Evolutionary conservation across 2,797 vertebrate genomes (phyloP).

Genomic region (Schizopygopsis pylzovi): DNA sequence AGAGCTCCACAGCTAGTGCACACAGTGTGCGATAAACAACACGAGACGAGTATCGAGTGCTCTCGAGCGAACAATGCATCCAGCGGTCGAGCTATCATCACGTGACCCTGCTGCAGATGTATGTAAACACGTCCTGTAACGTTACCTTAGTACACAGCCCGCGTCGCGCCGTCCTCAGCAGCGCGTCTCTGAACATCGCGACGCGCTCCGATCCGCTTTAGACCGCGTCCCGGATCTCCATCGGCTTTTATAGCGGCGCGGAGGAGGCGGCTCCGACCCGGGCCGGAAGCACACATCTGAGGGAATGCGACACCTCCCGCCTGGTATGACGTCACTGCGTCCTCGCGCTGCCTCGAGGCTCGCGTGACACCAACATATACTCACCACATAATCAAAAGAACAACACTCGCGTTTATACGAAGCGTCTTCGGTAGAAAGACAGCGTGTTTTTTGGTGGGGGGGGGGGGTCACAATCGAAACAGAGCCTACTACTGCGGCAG

Average conservation of each 20-base stretch:
- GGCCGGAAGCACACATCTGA: no score
- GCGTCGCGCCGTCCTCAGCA: conserved; percentile 52
- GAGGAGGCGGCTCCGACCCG: conserved; percentile 51
- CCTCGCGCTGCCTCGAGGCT: no score
- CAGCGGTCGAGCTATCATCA: no score
- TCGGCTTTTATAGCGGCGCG: conserved; percentile 56
- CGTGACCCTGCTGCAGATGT: background rate
- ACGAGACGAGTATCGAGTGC: no score
- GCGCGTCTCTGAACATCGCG: conserved; percentile 51
- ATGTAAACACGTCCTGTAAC: background rate
- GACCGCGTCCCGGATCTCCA: conserved; percentile 56
- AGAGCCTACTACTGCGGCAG: background rate
- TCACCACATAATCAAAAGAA: no score
- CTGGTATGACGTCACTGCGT: background rate
- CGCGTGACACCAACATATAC: no score
- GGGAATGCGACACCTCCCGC: background rate
- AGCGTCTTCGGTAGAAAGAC: no score
- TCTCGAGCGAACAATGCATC: no score
- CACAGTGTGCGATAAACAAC: no score
- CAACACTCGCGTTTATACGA: no score
- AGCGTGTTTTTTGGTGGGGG: no score
- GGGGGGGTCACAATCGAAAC: background rate
- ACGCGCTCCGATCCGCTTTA: conserved; percentile 28
- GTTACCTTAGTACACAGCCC: conserved; percentile 38
- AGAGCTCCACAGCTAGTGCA: no score